Percentiles rank a stretch among this genome's conserved stretches.
Conservation (phyloP, 2,888 invertebrate genomes). For the Alcis repandata region DNA sequence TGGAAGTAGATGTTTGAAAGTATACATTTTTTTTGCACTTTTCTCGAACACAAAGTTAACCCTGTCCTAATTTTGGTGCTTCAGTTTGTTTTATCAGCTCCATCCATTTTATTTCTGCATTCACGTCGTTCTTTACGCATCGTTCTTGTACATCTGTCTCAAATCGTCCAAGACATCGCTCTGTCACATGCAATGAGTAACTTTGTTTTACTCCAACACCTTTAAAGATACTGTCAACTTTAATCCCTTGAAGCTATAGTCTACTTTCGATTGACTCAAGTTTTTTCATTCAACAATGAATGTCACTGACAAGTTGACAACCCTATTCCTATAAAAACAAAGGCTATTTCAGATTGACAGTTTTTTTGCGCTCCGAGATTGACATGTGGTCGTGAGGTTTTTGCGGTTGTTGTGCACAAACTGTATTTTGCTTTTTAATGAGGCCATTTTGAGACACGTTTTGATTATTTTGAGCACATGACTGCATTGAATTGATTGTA, state of each 20-base stretch:
- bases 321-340: conserved; percentile 42
- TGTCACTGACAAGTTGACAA: no score
- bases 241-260: background rate
- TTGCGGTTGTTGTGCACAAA: conserved; percentile 52
- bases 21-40: no score
- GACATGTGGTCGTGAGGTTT: conserved; percentile 69
- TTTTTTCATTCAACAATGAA: conserved; percentile 37
- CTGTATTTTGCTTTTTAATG: conserved; percentile 47
- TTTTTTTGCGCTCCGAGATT: conserved; percentile 56
- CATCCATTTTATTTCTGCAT: background rate
- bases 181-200: conserved; percentile 59
- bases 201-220: conserved; percentile 44
- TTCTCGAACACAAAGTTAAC: no score
- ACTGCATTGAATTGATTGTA: background rate
- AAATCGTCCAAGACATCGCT: conserved; percentile 72
- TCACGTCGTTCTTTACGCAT: conserved; percentile 15
- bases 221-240: conserved; percentile 21
- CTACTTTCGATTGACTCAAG: background rate
- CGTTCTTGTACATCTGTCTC: conserved; percentile 62
- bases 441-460: conserved; percentile 31
- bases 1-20: no score
- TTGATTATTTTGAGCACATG: conserved; percentile 26
- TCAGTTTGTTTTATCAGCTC: no score
- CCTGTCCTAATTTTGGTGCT: no score
- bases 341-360: conserved; percentile 39